Evolutionary conservation across 2,888 invertebrate genomes (phyloP).

Genomic region (Lochmaea crataegi): DNA sequence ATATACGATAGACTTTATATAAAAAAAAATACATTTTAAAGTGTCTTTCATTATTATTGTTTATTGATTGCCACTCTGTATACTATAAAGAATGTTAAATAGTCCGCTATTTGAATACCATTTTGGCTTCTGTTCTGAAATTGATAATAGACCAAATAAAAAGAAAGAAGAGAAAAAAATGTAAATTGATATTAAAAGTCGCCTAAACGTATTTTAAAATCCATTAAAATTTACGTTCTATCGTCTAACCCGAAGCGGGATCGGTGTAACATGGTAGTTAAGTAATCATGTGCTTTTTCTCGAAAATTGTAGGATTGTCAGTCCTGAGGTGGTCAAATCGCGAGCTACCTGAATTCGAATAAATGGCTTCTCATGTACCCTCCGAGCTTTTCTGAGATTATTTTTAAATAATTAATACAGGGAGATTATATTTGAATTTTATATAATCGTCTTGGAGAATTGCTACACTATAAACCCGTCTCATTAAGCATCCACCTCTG

Average conservation of each 20-base stretch:
- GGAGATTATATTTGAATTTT: conserved; percentile 6
- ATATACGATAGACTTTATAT: background rate
- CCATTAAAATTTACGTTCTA: conserved; percentile 22
- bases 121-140: conserved; percentile 8
- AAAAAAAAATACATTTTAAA: no score
- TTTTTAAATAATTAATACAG: conserved; percentile 27
- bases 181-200: conserved; percentile 16
- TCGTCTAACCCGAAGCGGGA: conserved; percentile 34
- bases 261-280: conserved; percentile 58
- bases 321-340: conserved; percentile 52
- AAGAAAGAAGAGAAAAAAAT: background rate
- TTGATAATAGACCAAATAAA: background rate
- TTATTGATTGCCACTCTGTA: no score
- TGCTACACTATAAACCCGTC: no score
- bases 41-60: no score
- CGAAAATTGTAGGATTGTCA: conserved; percentile 52
- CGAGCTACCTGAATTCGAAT: conserved; percentile 56
- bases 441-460: no score
- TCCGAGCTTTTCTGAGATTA: conserved; percentile 48
- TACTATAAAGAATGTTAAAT: conserved; percentile 2
- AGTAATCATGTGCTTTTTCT: conserved; percentile 57
- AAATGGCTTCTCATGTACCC: conserved; percentile 49
- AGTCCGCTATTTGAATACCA: background rate
- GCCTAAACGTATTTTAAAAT: conserved; percentile 28
- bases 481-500: no score